phyloP scores from a whole-genome alignment of 2,888 invertebrate species.

The Chalcosyrphus nemorum region DNA sequence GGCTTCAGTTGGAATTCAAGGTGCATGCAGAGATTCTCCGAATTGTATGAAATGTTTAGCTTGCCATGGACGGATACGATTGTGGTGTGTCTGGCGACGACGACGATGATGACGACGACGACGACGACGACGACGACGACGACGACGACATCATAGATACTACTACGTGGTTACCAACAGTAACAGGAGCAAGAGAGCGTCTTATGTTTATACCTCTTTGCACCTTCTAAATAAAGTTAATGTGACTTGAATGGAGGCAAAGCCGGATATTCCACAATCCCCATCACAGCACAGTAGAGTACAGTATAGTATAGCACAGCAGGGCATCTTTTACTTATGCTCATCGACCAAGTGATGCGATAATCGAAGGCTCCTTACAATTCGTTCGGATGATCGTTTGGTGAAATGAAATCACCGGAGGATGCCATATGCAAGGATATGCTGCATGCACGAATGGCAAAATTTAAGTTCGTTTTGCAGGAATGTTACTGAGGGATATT shows the following conservation, averaged over 20 bases:
- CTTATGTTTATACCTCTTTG: slow-evolving; percentile 30
- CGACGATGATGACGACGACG: too few species aligned
- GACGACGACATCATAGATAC: neutral
- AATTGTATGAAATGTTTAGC: too few species aligned
- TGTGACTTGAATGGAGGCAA: slow-evolving; percentile 22
- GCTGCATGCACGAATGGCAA: neutral
- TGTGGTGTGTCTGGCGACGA: neutral
- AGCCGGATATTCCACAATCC: neutral
- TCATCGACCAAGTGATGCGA: slow-evolving; percentile 43
- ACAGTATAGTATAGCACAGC: neutral
- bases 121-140: too few species aligned
- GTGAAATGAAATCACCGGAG: slow-evolving; percentile 30
- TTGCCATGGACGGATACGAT: neutral
- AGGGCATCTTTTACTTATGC: slow-evolving; percentile 4
- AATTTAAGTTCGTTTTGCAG: slow-evolving; percentile 1
- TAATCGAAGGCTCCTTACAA: slow-evolving; percentile 51
- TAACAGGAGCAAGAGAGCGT: neutral
- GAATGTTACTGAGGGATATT: neutral
- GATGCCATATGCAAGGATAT: slow-evolving; percentile 27
- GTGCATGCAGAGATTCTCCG: slow-evolving; percentile 21
- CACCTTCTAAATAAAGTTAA: slow-evolving; percentile 45
- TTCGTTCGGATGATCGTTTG: slow-evolving; percentile 40
- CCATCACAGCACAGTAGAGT: neutral
- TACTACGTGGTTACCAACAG: neutral
- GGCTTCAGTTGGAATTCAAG: slow-evolving; percentile 17